Conservation (phyloP, 2,113 vertebrate genomes). For the Rhabdomys dilectus region DNA sequence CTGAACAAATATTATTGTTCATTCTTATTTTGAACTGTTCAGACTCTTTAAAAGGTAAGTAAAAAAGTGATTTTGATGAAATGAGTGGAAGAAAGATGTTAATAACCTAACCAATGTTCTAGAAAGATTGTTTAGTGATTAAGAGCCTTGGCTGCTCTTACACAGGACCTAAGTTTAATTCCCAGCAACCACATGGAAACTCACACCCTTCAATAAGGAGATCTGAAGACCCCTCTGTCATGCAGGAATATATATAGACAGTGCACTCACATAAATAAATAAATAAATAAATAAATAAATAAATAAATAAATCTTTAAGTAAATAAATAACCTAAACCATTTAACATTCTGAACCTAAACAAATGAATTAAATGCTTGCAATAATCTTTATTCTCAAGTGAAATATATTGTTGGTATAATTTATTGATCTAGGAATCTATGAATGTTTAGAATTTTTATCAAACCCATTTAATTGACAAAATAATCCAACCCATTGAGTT, state of each 20-base stretch:
- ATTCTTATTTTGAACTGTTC: not conserved
- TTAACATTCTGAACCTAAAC: not conserved
- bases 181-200: too few relatives aligned
- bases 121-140: not conserved
- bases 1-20: not conserved
- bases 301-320: not conserved
- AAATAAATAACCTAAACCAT: not conserved
- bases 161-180: not conserved
- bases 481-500: not conserved
- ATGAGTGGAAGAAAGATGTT: not conserved
- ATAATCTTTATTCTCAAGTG: not conserved
- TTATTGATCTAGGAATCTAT: not conserved
- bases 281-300: not conserved
- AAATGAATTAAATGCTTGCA: not conserved
- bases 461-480: not conserved
- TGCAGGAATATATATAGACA: not conserved
- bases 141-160: not conserved
- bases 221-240: not conserved
- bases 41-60: not conserved
- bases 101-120: not conserved
- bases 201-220: not conserved
- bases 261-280: not conserved
- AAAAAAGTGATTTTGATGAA: not conserved
- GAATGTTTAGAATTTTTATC: not conserved
- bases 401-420: not conserved